These are phyloP conservation scores for Micrasema minimum DNA, from an alignment of 1,140 invertebrate species.

Conservation along the genomic window DNA sequence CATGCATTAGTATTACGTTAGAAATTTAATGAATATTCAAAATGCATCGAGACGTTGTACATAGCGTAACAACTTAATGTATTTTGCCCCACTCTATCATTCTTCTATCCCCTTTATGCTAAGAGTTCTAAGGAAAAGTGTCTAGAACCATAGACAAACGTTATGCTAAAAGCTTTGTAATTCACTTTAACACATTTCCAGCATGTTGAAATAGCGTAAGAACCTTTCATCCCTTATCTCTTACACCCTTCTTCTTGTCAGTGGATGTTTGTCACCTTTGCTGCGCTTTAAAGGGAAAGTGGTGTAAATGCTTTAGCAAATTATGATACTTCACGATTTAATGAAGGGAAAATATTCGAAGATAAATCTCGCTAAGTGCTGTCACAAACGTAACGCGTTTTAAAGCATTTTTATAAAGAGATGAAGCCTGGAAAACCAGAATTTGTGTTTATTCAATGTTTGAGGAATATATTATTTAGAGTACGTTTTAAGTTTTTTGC, in stretches of 20 bases:
- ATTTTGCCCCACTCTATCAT: conserved; percentile 1
- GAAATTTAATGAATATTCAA: no score
- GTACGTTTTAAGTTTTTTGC: no score
- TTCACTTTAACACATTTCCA: conserved; percentile 45
- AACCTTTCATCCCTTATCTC: background rate
- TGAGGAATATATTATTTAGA: no score
- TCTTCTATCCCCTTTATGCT: background rate
- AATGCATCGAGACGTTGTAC: no score
- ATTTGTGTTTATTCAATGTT: no score
- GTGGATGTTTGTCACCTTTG: conserved; percentile 9
- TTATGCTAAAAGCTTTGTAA: conserved; percentile 54
- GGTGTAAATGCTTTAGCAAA: conserved; percentile 42
- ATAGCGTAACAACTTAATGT: no score
- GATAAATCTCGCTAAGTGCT: background rate
- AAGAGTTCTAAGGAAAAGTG: conserved; percentile 30
- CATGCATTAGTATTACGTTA: no score
- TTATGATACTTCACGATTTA: conserved; percentile 31
- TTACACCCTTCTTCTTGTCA: background rate
- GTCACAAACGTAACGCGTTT: no score
- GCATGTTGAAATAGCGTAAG: conserved; percentile 3
- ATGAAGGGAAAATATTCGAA: conserved; percentile 10
- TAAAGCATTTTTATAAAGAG: no score
- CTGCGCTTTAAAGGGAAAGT: conserved; percentile 35
- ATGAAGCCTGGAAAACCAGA: no score
- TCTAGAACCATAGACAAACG: conserved; percentile 49